Evolutionary conservation across 2,888 invertebrate species (phyloP).

Genomic region (Clistopyga incitator): DNA sequence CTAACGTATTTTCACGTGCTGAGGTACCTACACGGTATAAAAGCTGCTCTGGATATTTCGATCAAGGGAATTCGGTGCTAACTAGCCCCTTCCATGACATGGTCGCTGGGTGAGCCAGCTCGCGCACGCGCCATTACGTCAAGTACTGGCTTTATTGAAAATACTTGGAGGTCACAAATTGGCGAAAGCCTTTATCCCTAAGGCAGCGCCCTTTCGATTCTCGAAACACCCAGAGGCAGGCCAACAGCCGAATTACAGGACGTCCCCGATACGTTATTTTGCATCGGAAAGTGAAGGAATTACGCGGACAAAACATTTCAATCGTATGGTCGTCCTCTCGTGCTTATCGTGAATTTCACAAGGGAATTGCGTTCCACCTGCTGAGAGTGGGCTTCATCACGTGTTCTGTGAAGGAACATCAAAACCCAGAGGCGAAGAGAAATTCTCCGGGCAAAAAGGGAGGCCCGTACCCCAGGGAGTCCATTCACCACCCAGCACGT

Average conservation of each 20-base stretch:
- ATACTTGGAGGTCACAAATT: slow-evolving; percentile 70
- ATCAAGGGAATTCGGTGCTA: slow-evolving; percentile 70
- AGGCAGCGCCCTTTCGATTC: slow-evolving; percentile 13
- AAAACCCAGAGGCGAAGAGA: background rate
- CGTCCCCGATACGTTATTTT: slow-evolving; percentile 71
- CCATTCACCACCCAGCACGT: slow-evolving; percentile 23
- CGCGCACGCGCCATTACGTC: slow-evolving; percentile 73
- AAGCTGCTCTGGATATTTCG: slow-evolving; percentile 35
- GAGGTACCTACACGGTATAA: slow-evolving; percentile 50
- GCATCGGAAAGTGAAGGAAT: slow-evolving; percentile 71
- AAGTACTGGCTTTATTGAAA: slow-evolving; percentile 72
- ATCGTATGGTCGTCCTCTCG: slow-evolving; percentile 7
- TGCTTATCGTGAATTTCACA: background rate
- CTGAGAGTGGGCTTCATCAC: slow-evolving; percentile 9
- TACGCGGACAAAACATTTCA: slow-evolving; percentile 74
- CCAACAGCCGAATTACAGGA: slow-evolving; percentile 75
- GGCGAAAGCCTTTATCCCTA: slow-evolving; percentile 42
- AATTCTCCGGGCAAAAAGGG: slow-evolving; percentile 14
- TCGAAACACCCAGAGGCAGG: slow-evolving; percentile 19
- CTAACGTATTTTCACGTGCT: slow-evolving; percentile 47
- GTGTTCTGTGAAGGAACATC: slow-evolving; percentile 7
- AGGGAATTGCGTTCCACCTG: slow-evolving; percentile 18
- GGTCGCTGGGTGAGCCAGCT: slow-evolving; percentile 33
- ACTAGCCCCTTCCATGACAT: slow-evolving; percentile 76
- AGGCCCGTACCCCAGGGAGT: slow-evolving; percentile 11